Evolutionary conservation across 2,113 vertebrate species (phyloP).

Genomic region (Myotis davidii): DNA sequence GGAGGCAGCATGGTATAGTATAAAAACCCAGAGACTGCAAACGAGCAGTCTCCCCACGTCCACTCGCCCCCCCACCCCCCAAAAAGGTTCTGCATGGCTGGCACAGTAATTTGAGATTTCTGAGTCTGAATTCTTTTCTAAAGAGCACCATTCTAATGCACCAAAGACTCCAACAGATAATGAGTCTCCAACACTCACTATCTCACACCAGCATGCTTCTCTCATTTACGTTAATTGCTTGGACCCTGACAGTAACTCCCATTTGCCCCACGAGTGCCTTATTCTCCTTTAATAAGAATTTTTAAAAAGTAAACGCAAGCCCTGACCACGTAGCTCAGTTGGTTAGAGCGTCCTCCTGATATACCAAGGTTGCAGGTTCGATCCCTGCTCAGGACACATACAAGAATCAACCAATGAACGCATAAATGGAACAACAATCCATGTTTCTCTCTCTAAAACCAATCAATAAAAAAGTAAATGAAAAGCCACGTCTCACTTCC

Average conservation of each 20-base stretch:
- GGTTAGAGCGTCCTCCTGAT: not conserved
- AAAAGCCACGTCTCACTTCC: not conserved
- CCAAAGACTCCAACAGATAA: not conserved
- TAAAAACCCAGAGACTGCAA: slow-evolving; percentile 20
- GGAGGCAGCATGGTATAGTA: not conserved
- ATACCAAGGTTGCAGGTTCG: not conserved
- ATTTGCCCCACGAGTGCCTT: not conserved
- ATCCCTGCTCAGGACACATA: not conserved
- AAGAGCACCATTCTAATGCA: not conserved
- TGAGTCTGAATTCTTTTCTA: not conserved
- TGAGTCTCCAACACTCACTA: not conserved
- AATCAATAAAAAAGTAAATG: not conserved
- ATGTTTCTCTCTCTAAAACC: not conserved
- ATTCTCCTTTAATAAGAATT: not conserved
- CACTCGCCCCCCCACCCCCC: too few species aligned
- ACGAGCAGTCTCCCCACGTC: not conserved
- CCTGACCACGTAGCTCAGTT: not conserved
- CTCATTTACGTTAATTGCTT: not conserved
- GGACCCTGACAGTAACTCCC: not conserved
- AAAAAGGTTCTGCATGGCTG: not conserved
- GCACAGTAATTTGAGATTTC: not conserved
- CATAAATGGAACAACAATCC: not conserved
- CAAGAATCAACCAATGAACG: not conserved
- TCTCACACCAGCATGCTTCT: not conserved
- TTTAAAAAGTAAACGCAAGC: not conserved